Evolutionary conservation across 2,113 vertebrate species (phyloP).

Genomic region (Oncorhynchus keta): DNA sequence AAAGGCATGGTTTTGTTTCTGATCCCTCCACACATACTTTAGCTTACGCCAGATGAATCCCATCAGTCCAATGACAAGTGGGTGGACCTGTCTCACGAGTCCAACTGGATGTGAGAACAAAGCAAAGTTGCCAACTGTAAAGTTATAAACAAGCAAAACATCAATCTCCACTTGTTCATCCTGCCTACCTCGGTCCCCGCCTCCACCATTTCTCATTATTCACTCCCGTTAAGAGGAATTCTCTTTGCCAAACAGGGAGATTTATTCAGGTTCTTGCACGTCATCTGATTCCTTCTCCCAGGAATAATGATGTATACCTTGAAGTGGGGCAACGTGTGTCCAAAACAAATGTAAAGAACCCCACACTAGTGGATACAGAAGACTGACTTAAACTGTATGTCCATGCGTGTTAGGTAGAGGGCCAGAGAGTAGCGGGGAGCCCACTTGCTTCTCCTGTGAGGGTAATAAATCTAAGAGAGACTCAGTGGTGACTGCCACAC

Average conservation of each 20-base stretch:
- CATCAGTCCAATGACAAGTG: background rate
- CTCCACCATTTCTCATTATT: slow-evolving; percentile 22
- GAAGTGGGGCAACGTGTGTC: too few species aligned
- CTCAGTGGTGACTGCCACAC: background rate
- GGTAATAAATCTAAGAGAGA: background rate
- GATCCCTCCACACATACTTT: background rate
- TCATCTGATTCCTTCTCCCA: background rate
- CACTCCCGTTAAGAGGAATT: background rate
- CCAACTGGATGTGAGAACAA: background rate
- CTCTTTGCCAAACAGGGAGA: slow-evolving; percentile 5
- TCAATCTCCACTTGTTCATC: slow-evolving; percentile 44
- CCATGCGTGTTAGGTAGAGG: background rate
- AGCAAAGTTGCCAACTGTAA: slow-evolving; percentile 2
- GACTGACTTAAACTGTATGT: too few species aligned
- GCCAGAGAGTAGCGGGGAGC: background rate
- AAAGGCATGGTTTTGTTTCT: background rate
- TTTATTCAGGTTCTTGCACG: background rate
- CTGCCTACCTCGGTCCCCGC: slow-evolving; percentile 38
- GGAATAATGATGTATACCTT: background rate
- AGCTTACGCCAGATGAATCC: background rate
- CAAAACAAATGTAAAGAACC: too few species aligned
- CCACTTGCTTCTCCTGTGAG: background rate
- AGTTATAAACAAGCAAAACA: slow-evolving; percentile 16
- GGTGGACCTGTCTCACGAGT: slow-evolving; percentile 5
- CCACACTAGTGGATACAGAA: too few species aligned